Evolutionary conservation across 1,140 invertebrate genomes (phyloP).

Genomic region (Papilio machaon): DNA sequence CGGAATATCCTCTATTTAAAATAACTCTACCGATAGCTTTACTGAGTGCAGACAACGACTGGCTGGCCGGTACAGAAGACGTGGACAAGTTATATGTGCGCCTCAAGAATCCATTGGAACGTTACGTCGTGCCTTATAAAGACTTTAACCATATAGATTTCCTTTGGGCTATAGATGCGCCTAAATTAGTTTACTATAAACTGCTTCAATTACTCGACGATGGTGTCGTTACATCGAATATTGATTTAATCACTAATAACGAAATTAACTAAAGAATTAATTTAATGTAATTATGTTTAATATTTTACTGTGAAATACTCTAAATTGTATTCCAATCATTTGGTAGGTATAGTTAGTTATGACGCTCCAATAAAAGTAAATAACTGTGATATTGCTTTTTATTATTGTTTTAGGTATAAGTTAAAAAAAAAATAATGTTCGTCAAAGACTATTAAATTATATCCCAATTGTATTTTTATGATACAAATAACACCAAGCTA

Average conservation of each 20-base stretch:
- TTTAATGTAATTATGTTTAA: neutral
- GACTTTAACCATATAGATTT: constrained; percentile 89
- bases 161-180: constrained; percentile 85
- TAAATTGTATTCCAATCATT: neutral
- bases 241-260: neutral
- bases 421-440: neutral
- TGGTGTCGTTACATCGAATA: constrained; percentile 50
- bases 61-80: constrained; percentile 83
- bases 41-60: constrained; percentile 88
- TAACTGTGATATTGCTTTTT: neutral
- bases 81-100: constrained; percentile 70
- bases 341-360: neutral
- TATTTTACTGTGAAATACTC: constrained; percentile 8
- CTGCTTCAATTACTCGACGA: constrained; percentile 79
- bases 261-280: constrained; percentile 4
- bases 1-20: constrained; percentile 85
- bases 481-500: neutral
- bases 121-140: constrained; percentile 82
- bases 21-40: constrained; percentile 87
- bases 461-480: neutral
- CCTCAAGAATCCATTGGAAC: constrained; percentile 76
- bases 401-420: neutral
- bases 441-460: neutral
- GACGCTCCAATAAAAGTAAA: constrained; percentile 3
- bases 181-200: constrained; percentile 83